Evolutionary conservation across 2,797 vertebrate genomes (phyloP).

Genomic region (Sternotherus odoratus): DNA sequence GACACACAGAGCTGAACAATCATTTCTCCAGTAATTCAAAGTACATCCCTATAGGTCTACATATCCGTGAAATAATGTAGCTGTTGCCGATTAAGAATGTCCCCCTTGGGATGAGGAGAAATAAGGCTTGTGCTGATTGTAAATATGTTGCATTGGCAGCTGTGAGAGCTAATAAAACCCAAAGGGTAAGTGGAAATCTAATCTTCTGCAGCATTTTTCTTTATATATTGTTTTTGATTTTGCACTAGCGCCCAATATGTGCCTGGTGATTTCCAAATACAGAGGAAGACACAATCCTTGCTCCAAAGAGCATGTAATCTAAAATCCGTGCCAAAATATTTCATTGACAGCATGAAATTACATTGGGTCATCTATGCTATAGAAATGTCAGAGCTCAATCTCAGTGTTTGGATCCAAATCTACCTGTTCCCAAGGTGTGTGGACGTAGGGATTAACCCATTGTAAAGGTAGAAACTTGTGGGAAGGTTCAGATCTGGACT

Average conservation of each 20-base stretch:
- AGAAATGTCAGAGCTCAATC: fast-evolving
- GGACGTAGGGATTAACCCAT: fast-evolving
- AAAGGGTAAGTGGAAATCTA: background rate
- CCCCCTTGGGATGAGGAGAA: background rate
- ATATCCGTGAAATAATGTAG: background rate
- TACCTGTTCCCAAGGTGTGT: background rate
- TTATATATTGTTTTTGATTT: background rate
- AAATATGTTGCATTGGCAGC: background rate
- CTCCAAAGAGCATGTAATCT: fast-evolving
- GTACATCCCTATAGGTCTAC: background rate
- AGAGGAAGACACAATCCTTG: fast-evolving
- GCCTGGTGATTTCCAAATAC: background rate
- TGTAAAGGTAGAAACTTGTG: fast-evolving
- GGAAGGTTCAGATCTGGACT: background rate
- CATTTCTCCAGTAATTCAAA: background rate
- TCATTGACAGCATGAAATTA: background rate
- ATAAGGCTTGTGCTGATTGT: background rate
- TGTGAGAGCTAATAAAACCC: background rate
- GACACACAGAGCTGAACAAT: background rate
- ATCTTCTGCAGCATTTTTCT: background rate
- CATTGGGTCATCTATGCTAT: background rate
- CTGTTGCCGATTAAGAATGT: background rate
- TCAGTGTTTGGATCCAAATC: background rate
- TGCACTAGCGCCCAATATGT: fast-evolving
- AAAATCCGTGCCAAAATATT: background rate